These are phyloP conservation scores for Drosophila pseudoananassae DNA, from an alignment of 1,140 invertebrate species.

Conservation along the genomic window DNA sequence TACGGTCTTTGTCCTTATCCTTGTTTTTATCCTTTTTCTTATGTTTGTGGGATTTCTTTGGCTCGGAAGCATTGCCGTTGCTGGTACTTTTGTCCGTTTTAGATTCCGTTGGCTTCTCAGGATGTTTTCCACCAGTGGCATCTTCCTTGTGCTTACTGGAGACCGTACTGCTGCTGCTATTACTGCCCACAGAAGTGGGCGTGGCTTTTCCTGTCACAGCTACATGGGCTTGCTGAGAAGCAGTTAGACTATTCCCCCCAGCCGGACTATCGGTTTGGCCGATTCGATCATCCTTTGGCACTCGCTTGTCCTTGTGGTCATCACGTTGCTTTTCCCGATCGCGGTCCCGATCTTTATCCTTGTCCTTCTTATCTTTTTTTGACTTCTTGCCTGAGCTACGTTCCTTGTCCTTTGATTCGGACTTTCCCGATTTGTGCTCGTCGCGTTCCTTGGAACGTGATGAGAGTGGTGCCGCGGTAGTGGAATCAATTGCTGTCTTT, in stretches of 20 bases:
- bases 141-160: slow-evolving; percentile 57
- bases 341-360: slow-evolving; percentile 85
- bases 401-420: slow-evolving; percentile 84
- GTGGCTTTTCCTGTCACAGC: slow-evolving; percentile 57
- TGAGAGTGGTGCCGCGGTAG: slow-evolving; percentile 11
- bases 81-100: slow-evolving; percentile 47
- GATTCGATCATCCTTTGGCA: slow-evolving; percentile 74
- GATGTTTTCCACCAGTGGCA: slow-evolving; percentile 18
- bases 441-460: slow-evolving; percentile 77
- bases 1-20: slow-evolving; percentile 83
- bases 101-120: slow-evolving; percentile 40
- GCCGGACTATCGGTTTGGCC: slow-evolving; percentile 56
- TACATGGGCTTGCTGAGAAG: slow-evolving; percentile 19
- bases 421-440: slow-evolving; percentile 77
- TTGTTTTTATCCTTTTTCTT: slow-evolving; percentile 86
- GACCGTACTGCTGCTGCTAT: slow-evolving; percentile 50
- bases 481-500: slow-evolving; percentile 34
- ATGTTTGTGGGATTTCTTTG: slow-evolving; percentile 86
- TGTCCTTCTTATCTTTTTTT: slow-evolving; percentile 84
- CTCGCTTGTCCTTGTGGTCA: slow-evolving; percentile 81
- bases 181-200: slow-evolving; percentile 64
- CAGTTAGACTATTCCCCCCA: slow-evolving; percentile 6
- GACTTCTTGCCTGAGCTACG: slow-evolving; percentile 86
- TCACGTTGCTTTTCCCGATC: slow-evolving; percentile 77
- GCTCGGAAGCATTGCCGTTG: slow-evolving; percentile 76